phyloP scores from a whole-genome alignment of 2,113 vertebrate genomes.

The Cavia porcellus region DNA sequence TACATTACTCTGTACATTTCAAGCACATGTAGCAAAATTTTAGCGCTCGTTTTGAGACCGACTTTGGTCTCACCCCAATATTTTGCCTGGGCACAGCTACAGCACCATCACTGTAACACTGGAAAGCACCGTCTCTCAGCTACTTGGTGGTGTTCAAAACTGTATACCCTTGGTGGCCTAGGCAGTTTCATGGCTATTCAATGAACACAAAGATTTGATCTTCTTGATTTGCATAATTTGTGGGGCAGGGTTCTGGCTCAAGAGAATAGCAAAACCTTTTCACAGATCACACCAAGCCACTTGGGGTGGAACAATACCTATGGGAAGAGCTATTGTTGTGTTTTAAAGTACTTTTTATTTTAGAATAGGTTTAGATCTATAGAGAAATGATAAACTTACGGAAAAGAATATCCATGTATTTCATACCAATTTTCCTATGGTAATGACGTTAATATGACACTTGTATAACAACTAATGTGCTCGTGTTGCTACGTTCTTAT shows the following conservation, averaged over 20 bases:
- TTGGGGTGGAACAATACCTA: background rate
- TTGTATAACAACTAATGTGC: background rate
- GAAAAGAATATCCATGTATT: background rate
- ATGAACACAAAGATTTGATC: background rate
- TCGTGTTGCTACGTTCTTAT: background rate
- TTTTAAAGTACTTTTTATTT: constrained; percentile 4
- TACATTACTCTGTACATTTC: background rate
- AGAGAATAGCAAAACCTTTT: background rate
- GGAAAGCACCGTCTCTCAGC: background rate
- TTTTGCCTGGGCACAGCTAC: background rate
- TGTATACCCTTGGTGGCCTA: background rate
- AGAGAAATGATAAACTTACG: background rate
- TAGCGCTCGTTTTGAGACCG: background rate
- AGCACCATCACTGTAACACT: background rate
- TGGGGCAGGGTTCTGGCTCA: background rate
- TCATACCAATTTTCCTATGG: background rate
- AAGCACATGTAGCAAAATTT: background rate
- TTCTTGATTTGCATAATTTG: background rate
- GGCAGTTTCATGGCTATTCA: background rate
- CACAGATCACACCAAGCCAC: background rate
- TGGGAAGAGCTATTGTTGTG: background rate
- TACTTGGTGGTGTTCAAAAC: background rate
- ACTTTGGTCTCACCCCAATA: background rate
- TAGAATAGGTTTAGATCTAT: background rate
- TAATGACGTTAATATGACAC: background rate